Evolutionary conservation across 1,140 invertebrate genomes (phyloP).

Genomic region (Drosophila serrata): DNA sequence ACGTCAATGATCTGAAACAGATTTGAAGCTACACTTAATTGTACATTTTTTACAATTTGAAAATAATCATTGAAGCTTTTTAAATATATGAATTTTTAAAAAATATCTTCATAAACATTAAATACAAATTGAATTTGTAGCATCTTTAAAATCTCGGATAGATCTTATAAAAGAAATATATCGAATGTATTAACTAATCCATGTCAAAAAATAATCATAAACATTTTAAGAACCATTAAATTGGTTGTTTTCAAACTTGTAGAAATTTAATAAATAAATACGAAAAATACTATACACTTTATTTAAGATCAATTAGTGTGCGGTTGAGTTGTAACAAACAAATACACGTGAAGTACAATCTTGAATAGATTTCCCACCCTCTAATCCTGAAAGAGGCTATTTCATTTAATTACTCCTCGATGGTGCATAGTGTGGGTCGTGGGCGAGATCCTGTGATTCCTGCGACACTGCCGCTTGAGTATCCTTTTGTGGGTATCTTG

Average conservation of each 20-base stretch:
- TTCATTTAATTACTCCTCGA: conserved; percentile 61
- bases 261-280: no score
- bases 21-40: neutral
- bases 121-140: neutral
- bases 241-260: no score
- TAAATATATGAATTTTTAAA: neutral
- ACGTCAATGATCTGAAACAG: neutral
- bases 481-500: conserved; percentile 38
- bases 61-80: neutral
- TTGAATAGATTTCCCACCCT: neutral
- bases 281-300: conserved; percentile 2
- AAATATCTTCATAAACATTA: neutral
- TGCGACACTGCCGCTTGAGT: conserved; percentile 45
- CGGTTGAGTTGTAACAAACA: neutral
- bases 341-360: neutral
- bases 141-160: no score
- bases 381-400: neutral
- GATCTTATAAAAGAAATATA: no score
- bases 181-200: no score
- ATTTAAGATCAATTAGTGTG: conserved; percentile 12
- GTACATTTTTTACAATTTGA: no score
- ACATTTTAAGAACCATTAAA: neutral
- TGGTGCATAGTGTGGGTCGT: conserved; percentile 75
- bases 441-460: conserved; percentile 36
- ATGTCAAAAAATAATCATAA: no score